phyloP scores from a whole-genome alignment of 2,888 invertebrate species.

The Amorpha juglandis region DNA sequence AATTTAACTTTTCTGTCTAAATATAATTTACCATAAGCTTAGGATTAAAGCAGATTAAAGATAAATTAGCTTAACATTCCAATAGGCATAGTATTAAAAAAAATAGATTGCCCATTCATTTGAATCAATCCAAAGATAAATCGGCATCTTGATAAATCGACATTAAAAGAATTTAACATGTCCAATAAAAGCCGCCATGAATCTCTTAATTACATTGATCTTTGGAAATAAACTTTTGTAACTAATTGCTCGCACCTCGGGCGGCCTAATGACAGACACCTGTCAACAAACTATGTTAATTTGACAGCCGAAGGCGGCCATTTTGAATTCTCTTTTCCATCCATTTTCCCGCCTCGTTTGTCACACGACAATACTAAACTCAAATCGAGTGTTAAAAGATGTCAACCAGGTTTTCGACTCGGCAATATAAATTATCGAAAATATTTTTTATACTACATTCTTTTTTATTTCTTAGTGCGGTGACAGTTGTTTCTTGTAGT shows the following conservation, averaged over 20 bases:
- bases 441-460: background rate
- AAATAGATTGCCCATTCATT: background rate
- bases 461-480: slow-evolving; percentile 11
- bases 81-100: background rate
- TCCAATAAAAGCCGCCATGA: background rate
- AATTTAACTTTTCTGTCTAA: background rate
- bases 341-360: slow-evolving; percentile 45
- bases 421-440: slow-evolving; percentile 23
- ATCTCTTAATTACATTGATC: slow-evolving; percentile 6
- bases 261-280: slow-evolving; percentile 36
- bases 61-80: background rate
- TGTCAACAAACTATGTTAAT: slow-evolving; percentile 48
- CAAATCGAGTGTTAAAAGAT: slow-evolving; percentile 37
- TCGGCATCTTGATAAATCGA: background rate
- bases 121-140: background rate
- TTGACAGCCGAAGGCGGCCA: slow-evolving; percentile 57
- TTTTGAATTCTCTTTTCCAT: slow-evolving; percentile 48
- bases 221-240: background rate
- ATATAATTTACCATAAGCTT: background rate
- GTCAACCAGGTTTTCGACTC: slow-evolving; percentile 27
- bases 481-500: slow-evolving; percentile 5
- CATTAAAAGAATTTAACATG: background rate
- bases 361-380: slow-evolving; percentile 37
- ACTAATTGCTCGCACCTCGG: slow-evolving; percentile 32
- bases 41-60: background rate